A percentile compares a stretch with the other conserved stretches of the same genome.
phyloP scores from a whole-genome alignment of 2,113 vertebrate species.

The Sterrhoptilus dennistouni region DNA sequence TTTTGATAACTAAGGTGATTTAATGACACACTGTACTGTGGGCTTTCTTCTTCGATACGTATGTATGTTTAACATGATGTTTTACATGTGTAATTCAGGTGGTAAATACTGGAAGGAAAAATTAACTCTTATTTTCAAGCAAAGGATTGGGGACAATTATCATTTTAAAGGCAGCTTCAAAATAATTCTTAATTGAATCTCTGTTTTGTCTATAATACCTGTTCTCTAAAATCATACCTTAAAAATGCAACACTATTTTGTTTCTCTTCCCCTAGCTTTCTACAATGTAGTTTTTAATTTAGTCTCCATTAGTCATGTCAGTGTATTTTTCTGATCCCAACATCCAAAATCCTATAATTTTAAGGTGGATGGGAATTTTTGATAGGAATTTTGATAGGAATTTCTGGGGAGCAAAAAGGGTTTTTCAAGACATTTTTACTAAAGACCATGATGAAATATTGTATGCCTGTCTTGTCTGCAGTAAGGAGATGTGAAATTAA shows the following conservation, averaged over 20 bases:
- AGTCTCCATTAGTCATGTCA: slow-evolving; percentile 8
- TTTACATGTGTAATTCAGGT: slow-evolving; percentile 9
- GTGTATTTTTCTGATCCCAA: slow-evolving; percentile 1
- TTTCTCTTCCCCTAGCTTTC: not conserved
- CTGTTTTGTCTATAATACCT: not conserved
- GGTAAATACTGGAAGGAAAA: slow-evolving; percentile 11
- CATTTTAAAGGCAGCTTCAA: not conserved
- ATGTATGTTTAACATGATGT: not conserved
- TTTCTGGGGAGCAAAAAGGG: not conserved
- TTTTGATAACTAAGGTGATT: slow-evolving; percentile 67
- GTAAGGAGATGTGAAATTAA: slow-evolving; percentile 58
- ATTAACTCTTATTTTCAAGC: not conserved
- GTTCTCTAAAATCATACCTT: slow-evolving; percentile 24
- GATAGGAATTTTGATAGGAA: not conserved
- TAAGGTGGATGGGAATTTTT: slow-evolving; percentile 5
- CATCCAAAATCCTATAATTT: not conserved
- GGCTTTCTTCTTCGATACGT: not conserved
- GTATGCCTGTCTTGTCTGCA: slow-evolving; percentile 30
- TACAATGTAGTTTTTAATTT: not conserved
- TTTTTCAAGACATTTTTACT: not conserved
- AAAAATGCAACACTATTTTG: not conserved
- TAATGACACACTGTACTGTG: slow-evolving; percentile 5
- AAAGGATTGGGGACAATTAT: not conserved
- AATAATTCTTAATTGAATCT: slow-evolving; percentile 33
- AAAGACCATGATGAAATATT: slow-evolving; percentile 49